phyloP scores from a whole-genome alignment of 2,888 invertebrate species.

The Cataglyphis altisquamis region DNA sequence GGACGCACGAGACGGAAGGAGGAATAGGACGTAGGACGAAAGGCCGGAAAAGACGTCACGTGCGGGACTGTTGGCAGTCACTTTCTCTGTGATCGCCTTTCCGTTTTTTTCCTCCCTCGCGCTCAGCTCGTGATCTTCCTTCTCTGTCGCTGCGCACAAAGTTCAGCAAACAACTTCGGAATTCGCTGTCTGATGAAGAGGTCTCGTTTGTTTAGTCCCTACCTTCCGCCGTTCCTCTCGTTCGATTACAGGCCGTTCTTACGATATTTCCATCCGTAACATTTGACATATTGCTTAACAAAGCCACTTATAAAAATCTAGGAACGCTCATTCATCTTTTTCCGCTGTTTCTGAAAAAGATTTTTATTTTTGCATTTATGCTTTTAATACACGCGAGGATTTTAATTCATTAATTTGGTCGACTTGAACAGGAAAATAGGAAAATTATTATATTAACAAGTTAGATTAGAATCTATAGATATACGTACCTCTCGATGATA shows the following conservation, averaged over 20 bases:
- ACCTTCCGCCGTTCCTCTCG: conserved; percentile 55
- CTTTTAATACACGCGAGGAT: not conserved
- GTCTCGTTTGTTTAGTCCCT: conserved; percentile 79
- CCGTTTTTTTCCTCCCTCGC: conserved; percentile 54
- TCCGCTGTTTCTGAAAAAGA: not conserved
- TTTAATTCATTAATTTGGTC: not conserved
- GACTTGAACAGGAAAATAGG: not conserved
- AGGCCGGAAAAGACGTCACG: conserved; percentile 79
- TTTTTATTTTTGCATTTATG: not conserved
- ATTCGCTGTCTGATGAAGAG: conserved; percentile 80
- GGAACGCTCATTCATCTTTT: not conserved
- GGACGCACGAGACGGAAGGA: conserved; percentile 65
- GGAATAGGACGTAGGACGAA: conserved; percentile 66
- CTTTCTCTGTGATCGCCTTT: conserved; percentile 61
- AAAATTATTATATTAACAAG: not conserved
- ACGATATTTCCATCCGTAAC: conserved; percentile 38
- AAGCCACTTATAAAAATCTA: conserved; percentile 3
- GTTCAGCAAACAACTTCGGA: conserved; percentile 79
- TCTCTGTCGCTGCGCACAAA: conserved; percentile 58
- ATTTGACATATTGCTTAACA: not conserved
- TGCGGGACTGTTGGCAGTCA: conserved; percentile 75
- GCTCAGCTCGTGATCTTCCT: conserved; percentile 46
- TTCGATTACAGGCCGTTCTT: conserved; percentile 39
- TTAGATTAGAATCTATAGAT: not conserved
- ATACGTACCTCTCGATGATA: not conserved